Evolutionary conservation across 2,797 vertebrate genomes (phyloP).

Genomic region (Anolis apletophallus): DNA sequence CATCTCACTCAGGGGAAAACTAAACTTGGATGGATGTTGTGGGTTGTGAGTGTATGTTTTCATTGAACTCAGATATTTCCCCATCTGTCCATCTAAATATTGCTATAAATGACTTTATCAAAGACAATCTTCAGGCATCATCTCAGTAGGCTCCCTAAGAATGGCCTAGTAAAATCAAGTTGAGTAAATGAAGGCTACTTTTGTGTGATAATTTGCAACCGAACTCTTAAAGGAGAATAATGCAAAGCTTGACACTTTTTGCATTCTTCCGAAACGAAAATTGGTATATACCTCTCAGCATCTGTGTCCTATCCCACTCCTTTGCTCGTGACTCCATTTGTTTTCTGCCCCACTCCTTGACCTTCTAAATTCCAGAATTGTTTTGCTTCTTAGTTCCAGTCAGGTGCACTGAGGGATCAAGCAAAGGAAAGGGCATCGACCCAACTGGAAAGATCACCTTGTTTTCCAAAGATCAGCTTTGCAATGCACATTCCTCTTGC

Average conservation of each 20-base stretch:
- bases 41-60: too few relatives aligned
- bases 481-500: neutral
- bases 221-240: neutral
- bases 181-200: rapidly evolving
- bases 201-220: neutral
- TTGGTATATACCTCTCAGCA: rapidly evolving
- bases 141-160: neutral
- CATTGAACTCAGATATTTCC: neutral
- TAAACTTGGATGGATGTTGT: too few relatives aligned
- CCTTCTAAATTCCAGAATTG: constrained; percentile 39
- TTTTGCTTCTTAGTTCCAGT: constrained; percentile 66
- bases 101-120: neutral
- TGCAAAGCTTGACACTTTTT: neutral
- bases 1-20: too few relatives aligned
- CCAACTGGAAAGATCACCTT: constrained; percentile 35
- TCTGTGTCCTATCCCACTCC: neutral
- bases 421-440: neutral
- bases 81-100: neutral
- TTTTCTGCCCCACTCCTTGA: constrained; percentile 39
- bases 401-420: constrained; percentile 49
- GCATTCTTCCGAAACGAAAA: neutral
- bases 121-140: neutral
- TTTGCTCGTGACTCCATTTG: constrained; percentile 7
- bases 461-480: constrained; percentile 35
- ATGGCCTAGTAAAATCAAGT: constrained; percentile 13